Base-by-base conservation (phyloP, 2,797 vertebrate genomes). In the Bradypodion pumilum region DNA sequence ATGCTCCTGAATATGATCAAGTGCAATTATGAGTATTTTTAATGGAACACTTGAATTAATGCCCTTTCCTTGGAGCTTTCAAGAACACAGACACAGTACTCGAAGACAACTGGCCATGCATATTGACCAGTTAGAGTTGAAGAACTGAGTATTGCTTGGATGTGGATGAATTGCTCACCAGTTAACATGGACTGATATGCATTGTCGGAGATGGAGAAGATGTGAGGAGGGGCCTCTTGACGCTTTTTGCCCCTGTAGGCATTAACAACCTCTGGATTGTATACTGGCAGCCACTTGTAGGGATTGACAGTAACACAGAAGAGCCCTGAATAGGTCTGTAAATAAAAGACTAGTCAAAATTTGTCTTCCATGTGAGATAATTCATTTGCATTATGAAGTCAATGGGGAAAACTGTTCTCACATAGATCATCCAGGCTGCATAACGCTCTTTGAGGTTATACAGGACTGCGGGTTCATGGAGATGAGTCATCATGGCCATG, bases 201-300 rank as follows among this genome's bases (percentile, higher is more conserved):
- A 0, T 97, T 98, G 87, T 98, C 98, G 86, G 98, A 98, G 95
- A 98, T 98, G 93, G 98, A 98, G 95, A 98, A 98, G 96, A 98
- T 98, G 96, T 98, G 97, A 72, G 97, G 97, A 16, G 98, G 98
- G 81, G 97, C 97, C 94, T 98, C 97, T 92, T 97, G 92, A 74
- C 97, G 97, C 94, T 98, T 98, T 84, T 98, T 98, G 91, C 98
- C 98, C 91, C 97, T 91, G 94, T 98, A 98, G 89, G 88, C 98
- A 0, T 25, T 0, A 25, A 98, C 98, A 80, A 97, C 97, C 82
- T 85, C 87, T 0, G 96, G 7, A 68, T 97, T 97, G 27, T 98
- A 98, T 90, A 98, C 97, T 0, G 98, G 97, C 91, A 98, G 95
- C 97, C 97, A 97, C 94, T 98, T 98, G 94, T 98, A 98, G 93